These are phyloP conservation scores for Sesia apiformis DNA, from an alignment of 2,888 invertebrate genomes.

Conservation along the genomic window DNA sequence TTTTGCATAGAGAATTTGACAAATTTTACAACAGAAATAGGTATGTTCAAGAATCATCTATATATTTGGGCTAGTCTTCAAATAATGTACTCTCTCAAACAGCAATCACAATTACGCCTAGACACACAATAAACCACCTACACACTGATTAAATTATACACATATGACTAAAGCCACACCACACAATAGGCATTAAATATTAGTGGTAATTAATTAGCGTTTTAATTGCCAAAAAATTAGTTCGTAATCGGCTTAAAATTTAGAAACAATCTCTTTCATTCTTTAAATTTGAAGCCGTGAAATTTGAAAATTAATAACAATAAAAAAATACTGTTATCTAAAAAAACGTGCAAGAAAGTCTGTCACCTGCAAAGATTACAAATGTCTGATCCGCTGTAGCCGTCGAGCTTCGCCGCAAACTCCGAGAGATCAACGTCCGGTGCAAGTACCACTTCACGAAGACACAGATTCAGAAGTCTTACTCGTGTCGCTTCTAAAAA, in stretches of 20 bases:
- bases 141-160: too few species aligned
- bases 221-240: background rate
- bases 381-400: constrained; percentile 92
- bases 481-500: constrained; percentile 78
- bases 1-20: too few species aligned
- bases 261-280: background rate
- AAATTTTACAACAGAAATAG: too few species aligned
- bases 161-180: too few species aligned
- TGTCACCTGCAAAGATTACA: constrained; percentile 87
- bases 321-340: too few species aligned
- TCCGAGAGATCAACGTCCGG: constrained; percentile 76
- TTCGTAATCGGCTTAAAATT: background rate
- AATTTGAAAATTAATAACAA: too few species aligned
- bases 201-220: background rate
- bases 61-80: too few species aligned
- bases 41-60: too few species aligned
- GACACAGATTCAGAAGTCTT: constrained; percentile 80
- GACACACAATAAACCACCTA: too few species aligned
- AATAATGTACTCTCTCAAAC: too few species aligned
- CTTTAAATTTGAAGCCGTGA: constrained; percentile 1
- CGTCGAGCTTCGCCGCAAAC: constrained; percentile 79
- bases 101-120: too few species aligned
- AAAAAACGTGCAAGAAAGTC: too few species aligned
- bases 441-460: constrained; percentile 78
- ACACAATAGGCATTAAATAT: background rate